Evolutionary conservation across 2,797 vertebrate genomes (phyloP).

Genomic region (Darevskia nairensis): DNA sequence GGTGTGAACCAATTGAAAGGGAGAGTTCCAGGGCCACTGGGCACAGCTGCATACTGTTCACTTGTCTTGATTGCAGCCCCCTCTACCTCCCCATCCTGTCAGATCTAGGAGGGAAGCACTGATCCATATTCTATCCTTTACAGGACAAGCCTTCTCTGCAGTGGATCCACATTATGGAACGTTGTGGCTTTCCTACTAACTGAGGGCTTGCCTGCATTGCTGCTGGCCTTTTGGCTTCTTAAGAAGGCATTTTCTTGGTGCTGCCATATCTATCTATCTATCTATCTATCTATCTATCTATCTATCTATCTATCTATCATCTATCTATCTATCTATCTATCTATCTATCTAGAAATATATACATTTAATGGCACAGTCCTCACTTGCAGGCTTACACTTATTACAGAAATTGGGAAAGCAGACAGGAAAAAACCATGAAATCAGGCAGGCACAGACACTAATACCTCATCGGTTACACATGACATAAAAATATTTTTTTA

Average conservation of each 20-base stretch:
- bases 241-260: not conserved
- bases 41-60: not conserved
- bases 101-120: not conserved
- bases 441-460: not conserved
- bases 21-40: too few relatives aligned
- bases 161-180: not conserved
- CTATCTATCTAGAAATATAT: too few relatives aligned
- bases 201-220: not conserved
- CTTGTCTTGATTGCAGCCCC: not conserved
- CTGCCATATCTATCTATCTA: too few relatives aligned
- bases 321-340: not conserved
- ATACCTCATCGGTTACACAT: not conserved
- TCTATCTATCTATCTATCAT: not conserved
- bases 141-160: not conserved
- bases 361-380: not conserved
- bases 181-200: not conserved
- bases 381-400: not conserved
- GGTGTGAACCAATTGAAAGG: not conserved
- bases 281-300: too few relatives aligned
- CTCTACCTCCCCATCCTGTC: not conserved
- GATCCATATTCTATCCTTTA: not conserved
- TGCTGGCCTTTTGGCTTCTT: not conserved
- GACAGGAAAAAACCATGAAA: not conserved
- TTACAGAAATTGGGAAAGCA: not conserved
- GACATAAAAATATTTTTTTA: not conserved